Base-by-base conservation (phyloP, 2,888 invertebrate species). In the Drosophila niveifrons region DNA sequence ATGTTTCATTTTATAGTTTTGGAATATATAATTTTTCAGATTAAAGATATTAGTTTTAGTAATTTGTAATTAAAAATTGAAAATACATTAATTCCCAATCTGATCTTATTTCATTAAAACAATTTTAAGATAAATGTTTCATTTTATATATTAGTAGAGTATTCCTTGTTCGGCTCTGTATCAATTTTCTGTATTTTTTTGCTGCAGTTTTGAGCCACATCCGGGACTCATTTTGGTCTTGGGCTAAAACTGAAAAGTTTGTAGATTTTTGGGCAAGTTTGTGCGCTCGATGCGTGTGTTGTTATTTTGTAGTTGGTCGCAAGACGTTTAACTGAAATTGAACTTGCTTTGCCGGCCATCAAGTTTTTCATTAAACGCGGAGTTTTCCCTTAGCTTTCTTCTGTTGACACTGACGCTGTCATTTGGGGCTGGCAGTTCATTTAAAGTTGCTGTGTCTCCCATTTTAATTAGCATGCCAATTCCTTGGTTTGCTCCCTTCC, bases 391-490 rank as follows among this genome's bases (percentile, higher is more conserved):
- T 63, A 11, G 47, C 34, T 11, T 23, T 31, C 10, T 44, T 29
- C 9, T 55, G 11, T 41, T 75, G 70, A 56, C 76, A 67, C 51
- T 68, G 69, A 34, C 64, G 53, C 66, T 76, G 80, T 78, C 76
- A 75, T 65, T 76, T 51, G 61, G 61, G 55, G 47, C 80, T 82
- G 83, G 72, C 82, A 85, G 88, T 82, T 85, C 81, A 83, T 85
- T 85, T 81, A 87, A 83, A 88, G 84, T 85, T 88, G 39, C 53
- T 46, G 65, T 58, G 48, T 52, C 41, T 67, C 55, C 68, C 64
- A 66, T 80, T 85, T 85, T 88, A 88, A 85, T 88, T 88, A 87
- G 87, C 81, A 65, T 72, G 68, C 74, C 63, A 71, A 18, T 52
- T 63, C 65, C 28, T 51, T 29, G 57, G 50, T 57, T 51, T 63